Evolutionary conservation across 2,113 vertebrate species (phyloP).

Genomic region (Callopanchax toddi): DNA sequence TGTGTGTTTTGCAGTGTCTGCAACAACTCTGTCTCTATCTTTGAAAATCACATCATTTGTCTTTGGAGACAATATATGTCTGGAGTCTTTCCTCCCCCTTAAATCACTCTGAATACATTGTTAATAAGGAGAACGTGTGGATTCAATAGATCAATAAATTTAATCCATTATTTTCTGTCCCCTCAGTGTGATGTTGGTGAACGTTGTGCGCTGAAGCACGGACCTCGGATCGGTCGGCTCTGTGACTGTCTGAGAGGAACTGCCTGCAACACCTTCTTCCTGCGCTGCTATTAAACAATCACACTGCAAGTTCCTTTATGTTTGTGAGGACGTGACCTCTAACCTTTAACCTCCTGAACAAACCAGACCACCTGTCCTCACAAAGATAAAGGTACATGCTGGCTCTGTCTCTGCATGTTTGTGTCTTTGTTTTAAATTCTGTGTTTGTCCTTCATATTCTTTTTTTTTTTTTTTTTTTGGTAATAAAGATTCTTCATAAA

Average conservation of each 20-base stretch:
- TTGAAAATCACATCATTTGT: no score
- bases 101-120: no score
- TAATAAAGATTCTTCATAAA: constrained; percentile 70
- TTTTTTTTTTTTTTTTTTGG: constrained; percentile 75
- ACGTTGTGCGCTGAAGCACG: constrained; percentile 82
- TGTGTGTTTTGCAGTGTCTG: no score
- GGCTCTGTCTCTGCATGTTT: constrained; percentile 26
- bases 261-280: constrained; percentile 83
- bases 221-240: constrained; percentile 82
- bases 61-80: no score
- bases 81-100: no score
- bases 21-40: no score
- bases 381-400: constrained; percentile 3
- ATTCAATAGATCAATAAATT: no score
- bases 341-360: not conserved
- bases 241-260: constrained; percentile 83
- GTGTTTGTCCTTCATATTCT: constrained; percentile 42
- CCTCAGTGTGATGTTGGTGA: constrained; percentile 81
- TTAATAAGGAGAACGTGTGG: no score
- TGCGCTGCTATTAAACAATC: constrained; percentile 81
- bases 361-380: constrained; percentile 9
- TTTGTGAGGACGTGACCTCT: not conserved
- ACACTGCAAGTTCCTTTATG: not conserved
- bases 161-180: not conserved
- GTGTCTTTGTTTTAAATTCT: constrained; percentile 34